Percentiles rank a stretch among this genome's conserved stretches.
These are phyloP conservation scores for Agonopterix heracliana DNA, from an alignment of 2,888 invertebrate species.

Conservation along the genomic window DNA sequence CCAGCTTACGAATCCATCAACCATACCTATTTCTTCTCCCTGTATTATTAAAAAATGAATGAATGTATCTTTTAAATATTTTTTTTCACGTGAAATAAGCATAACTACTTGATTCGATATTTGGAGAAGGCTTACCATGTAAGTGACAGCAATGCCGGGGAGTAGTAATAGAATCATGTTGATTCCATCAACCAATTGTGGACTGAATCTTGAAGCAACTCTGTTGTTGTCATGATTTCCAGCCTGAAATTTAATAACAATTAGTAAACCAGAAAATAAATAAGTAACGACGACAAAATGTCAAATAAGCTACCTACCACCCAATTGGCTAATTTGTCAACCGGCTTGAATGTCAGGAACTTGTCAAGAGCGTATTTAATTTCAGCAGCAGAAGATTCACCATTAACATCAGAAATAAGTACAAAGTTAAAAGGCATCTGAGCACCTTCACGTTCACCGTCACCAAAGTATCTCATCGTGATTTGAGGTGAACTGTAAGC, in stretches of 20 bases:
- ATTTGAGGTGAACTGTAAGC: constrained; percentile 78
- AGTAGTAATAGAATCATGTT: constrained; percentile 88
- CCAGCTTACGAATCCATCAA: constrained; percentile 75
- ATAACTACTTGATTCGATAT: no score
- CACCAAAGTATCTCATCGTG: constrained; percentile 81
- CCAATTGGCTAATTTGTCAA: constrained; percentile 81
- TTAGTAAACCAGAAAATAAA: no score
- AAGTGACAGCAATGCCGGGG: constrained; percentile 90
- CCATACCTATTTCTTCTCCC: constrained; percentile 87
- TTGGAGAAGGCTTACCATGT: constrained; percentile 76
- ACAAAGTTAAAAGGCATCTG: constrained; percentile 89
- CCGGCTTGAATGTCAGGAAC: constrained; percentile 80
- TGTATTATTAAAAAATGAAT: constrained; percentile 10
- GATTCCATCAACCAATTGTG: constrained; percentile 83
- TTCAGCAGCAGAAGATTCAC: constrained; percentile 75
- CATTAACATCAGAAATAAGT: constrained; percentile 78
- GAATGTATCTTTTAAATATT: no score
- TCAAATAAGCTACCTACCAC: constrained; percentile 80
- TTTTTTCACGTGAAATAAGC: no score
- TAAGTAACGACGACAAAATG: no score
- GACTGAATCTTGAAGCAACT: constrained; percentile 82
- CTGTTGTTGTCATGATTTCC: constrained; percentile 88
- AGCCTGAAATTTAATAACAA: constrained; percentile 58
- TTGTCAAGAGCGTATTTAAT: constrained; percentile 78
- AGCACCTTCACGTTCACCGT: constrained; percentile 74